A percentile compares a stretch with the other conserved stretches of the same genome.
Evolutionary conservation across 2,797 vertebrate genomes (phyloP).

Genomic region (Discoglossus pictus): DNA sequence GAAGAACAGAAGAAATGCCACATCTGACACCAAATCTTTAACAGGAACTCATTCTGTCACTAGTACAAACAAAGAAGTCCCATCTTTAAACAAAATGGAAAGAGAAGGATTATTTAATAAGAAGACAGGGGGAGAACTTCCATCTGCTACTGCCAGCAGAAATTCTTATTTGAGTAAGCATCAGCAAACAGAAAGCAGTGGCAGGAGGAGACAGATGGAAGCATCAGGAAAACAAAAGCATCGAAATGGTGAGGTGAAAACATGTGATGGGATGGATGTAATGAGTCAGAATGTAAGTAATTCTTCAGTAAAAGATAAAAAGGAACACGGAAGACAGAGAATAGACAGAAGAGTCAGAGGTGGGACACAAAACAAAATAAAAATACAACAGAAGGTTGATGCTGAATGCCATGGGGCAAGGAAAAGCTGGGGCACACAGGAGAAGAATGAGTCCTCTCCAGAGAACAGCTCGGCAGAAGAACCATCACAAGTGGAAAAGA

Average conservation of each 20-base stretch:
- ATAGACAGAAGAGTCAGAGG: not conserved
- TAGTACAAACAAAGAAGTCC: too few relatives aligned
- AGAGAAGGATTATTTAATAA: not conserved
- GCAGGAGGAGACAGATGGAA: not conserved
- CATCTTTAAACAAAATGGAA: too few relatives aligned
- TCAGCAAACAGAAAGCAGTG: not conserved
- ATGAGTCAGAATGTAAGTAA: not conserved
- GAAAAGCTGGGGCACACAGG: not conserved
- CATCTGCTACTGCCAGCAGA: not conserved
- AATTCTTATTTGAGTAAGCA: not conserved
- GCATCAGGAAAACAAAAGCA: not conserved
- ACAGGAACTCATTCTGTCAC: too few relatives aligned
- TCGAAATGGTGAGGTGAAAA: not conserved
- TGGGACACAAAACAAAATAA: not conserved
- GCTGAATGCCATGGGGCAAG: not conserved
- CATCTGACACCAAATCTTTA: too few relatives aligned
- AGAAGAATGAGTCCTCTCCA: not conserved
- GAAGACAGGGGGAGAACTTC: not conserved
- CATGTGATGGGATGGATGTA: not conserved
- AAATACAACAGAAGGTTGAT: not conserved
- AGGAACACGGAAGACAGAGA: not conserved
- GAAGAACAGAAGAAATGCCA: too few relatives aligned
- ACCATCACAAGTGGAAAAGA: not conserved
- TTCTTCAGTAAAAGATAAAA: not conserved
- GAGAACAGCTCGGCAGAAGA: conserved; percentile 15